Evolutionary conservation across 2,113 vertebrate species (phyloP).

Genomic region (Turdus rufiventris): DNA sequence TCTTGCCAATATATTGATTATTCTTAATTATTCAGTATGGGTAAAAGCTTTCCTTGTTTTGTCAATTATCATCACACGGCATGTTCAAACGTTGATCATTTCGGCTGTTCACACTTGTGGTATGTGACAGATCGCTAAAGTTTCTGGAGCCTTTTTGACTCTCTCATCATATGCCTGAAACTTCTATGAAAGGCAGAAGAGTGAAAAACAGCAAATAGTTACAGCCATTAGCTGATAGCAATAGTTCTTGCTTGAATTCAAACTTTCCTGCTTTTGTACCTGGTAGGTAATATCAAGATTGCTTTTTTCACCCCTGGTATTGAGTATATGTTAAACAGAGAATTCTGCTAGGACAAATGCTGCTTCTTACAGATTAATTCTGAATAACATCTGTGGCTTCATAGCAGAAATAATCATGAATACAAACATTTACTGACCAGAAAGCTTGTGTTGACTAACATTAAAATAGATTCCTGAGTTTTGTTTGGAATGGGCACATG

Average conservation of each 20-base stretch:
- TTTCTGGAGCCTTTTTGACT: neutral
- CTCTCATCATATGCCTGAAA: conserved; percentile 11
- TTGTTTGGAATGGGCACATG: neutral
- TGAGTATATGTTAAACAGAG: neutral
- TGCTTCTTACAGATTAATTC: neutral
- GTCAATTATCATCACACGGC: neutral
- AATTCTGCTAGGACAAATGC: neutral
- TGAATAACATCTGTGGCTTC: neutral
- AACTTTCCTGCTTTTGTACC: neutral
- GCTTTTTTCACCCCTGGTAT: neutral
- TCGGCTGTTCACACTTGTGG: neutral
- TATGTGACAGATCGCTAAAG: conserved; percentile 20
- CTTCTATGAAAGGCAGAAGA: neutral
- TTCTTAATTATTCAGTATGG: neutral
- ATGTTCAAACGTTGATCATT: conserved; percentile 31
- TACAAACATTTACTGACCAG: neutral
- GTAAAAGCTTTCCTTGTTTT: neutral
- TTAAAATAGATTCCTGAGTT: neutral
- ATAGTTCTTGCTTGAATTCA: neutral
- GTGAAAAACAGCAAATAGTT: neutral
- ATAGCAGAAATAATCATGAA: neutral
- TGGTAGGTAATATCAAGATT: neutral
- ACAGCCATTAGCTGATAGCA: neutral
- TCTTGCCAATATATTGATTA: conserved; percentile 46
- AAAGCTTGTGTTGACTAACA: neutral